Evolutionary conservation across 1,140 invertebrate species (phyloP).

Genomic region (Neotoxoptera formosana): DNA sequence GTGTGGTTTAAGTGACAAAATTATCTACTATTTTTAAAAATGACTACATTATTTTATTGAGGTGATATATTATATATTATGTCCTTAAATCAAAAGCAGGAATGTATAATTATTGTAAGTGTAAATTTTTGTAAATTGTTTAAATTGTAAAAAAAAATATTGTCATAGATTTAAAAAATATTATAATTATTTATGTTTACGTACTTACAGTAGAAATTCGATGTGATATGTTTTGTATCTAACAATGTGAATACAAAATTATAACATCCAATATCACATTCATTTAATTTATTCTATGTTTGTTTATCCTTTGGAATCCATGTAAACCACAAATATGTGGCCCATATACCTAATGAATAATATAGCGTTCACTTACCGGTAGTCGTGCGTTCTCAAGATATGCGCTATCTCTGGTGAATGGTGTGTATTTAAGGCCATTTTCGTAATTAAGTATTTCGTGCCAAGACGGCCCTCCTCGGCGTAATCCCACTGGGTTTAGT

Average conservation of each 20-base stretch:
- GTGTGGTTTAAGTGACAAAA: neutral
- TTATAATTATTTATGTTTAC: no score
- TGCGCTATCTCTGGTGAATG: slow-evolving; percentile 24
- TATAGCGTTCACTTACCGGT: neutral
- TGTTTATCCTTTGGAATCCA: slow-evolving; percentile 2
- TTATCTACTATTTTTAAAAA: neutral
- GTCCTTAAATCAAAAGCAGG: no score
- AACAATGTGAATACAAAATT: neutral
- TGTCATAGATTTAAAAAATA: neutral
- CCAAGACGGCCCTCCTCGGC: neutral
- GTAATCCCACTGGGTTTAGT: neutral
- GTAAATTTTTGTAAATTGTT: no score
- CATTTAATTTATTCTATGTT: slow-evolving; percentile 16
- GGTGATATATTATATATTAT: neutral
- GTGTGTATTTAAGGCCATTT: slow-evolving; percentile 29
- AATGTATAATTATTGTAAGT: no score
- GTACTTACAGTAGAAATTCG: neutral
- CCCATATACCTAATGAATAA: slow-evolving; percentile 9
- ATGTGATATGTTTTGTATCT: neutral
- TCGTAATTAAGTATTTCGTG: slow-evolving; percentile 41
- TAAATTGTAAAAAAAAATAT: no score
- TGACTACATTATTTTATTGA: neutral
- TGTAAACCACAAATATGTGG: slow-evolving; percentile 5
- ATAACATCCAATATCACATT: neutral
- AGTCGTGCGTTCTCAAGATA: neutral